phyloP scores from a whole-genome alignment of 1,140 invertebrate species.

The Cryptotermes secundus region DNA sequence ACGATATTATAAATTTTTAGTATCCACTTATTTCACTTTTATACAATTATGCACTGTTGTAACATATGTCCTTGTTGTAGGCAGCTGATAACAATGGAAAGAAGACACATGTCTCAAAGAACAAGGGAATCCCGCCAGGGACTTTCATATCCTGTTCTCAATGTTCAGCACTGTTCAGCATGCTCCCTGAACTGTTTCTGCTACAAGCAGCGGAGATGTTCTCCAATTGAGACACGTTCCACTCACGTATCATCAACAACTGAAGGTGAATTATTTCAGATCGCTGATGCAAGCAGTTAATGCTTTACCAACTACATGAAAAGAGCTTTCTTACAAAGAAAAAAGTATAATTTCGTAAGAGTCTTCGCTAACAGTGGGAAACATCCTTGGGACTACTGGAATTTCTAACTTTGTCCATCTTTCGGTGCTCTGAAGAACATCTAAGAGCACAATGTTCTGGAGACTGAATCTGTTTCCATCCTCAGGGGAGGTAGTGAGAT shows the following conservation, averaged over 20 bases:
- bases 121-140: background rate
- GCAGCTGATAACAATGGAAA: background rate
- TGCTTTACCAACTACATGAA: background rate
- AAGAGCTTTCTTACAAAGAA: background rate
- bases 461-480: no score
- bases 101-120: background rate
- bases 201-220: no score
- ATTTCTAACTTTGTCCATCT: no score
- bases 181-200: background rate
- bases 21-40: no score
- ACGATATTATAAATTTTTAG: no score
- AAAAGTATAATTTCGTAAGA: background rate
- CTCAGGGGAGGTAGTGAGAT: no score
- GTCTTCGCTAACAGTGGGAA: no score
- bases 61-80: background rate
- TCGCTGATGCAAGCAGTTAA: background rate
- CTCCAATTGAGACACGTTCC: background rate
- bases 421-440: no score
- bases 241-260: background rate
- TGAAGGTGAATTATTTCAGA: background rate
- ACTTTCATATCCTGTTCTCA: slow-evolving; percentile 14
- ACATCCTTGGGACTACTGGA: no score
- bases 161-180: background rate
- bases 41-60: background rate
- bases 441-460: no score